Evolutionary conservation across 2,113 vertebrate genomes (phyloP), one percentile per base, ranked within the genome.

Genomic region (Rattus norvegicus): DNA sequence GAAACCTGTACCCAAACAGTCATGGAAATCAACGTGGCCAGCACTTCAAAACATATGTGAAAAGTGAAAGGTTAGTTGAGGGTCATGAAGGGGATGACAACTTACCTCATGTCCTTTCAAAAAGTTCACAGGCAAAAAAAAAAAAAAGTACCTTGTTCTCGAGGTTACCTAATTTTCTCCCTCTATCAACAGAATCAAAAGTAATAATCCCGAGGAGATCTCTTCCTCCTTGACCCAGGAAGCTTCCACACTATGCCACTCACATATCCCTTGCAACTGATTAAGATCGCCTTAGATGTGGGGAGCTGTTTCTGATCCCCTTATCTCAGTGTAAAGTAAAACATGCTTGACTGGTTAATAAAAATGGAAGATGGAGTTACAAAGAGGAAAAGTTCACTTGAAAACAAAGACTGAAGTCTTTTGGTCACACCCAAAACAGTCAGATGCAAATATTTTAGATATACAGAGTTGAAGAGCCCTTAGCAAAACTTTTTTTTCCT

Each of bases 181-280:
- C 80, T 96, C 91, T 97, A 97, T 97, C 98, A 96, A 43, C 85
- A 73, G 84, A 97, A 98, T 98, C 97, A 97, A 88, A 96, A 97
- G 95, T 91, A 92, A 96, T 95, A 98, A 98, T 98, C 89, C 95
- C 59, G 79, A 93, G 76, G 52, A 92, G 75, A 91, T 98, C 94
- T 96, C 96, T 97, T 97, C 95, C 92, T 96, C 95, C 84, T 95
- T 12, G 19, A 96, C 94, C 67, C 97, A 97, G 98, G 98, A 98
- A 98, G 96, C 96, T 75, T 96, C 96, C 87, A 93, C 94, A 97
- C 95, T 65, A 91, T 93, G 93, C 92, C 86, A 90, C 83, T 96
- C 95, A 96, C 95, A 91, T 95, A 93, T 97, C 92, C 97, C 96
- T 98, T 98, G 98, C 96, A 97, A 96, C 88, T 98, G 98, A 98